phyloP scores from a whole-genome alignment of 2,888 invertebrate species.

The Pristionchus fissidentatus region DNA sequence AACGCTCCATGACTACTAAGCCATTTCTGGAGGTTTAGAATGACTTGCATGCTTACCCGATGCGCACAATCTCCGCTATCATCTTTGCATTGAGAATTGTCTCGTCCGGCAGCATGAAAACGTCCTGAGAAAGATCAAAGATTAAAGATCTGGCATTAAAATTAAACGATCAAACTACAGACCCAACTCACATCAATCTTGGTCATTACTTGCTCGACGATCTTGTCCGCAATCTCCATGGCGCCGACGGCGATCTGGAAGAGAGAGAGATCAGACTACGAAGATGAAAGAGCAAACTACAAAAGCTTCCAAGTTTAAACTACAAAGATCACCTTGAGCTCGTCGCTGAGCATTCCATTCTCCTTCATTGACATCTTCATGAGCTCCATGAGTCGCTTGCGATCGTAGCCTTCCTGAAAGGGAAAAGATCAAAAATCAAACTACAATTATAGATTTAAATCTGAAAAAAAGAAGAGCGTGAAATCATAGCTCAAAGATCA shows the following conservation, averaged over 20 bases:
- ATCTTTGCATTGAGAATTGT: conserved; percentile 92
- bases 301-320: conserved; percentile 4
- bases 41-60: too few relatives aligned
- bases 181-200: conserved; percentile 82
- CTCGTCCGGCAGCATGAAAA: conserved; percentile 93
- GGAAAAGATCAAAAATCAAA: too few relatives aligned
- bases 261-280: neutral
- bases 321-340: conserved; percentile 66
- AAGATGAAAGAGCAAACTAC: neutral
- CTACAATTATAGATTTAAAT: too few relatives aligned
- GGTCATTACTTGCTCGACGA: conserved; percentile 96
- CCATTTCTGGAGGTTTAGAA: too few relatives aligned
- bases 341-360: conserved; percentile 64
- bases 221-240: conserved; percentile 92
- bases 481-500: neutral
- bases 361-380: conserved; percentile 79
- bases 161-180: neutral
- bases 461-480: too few relatives aligned
- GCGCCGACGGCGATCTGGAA: conserved; percentile 82
- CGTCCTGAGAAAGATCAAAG: conserved; percentile 80
- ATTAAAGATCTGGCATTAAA: neutral
- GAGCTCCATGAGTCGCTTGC: conserved; percentile 94
- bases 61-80: conserved; percentile 93
- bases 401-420: conserved; percentile 85
- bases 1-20: too few relatives aligned